Evolutionary conservation across 2,888 invertebrate species (phyloP).

Genomic region (Rotaria magnacalcarata): DNA sequence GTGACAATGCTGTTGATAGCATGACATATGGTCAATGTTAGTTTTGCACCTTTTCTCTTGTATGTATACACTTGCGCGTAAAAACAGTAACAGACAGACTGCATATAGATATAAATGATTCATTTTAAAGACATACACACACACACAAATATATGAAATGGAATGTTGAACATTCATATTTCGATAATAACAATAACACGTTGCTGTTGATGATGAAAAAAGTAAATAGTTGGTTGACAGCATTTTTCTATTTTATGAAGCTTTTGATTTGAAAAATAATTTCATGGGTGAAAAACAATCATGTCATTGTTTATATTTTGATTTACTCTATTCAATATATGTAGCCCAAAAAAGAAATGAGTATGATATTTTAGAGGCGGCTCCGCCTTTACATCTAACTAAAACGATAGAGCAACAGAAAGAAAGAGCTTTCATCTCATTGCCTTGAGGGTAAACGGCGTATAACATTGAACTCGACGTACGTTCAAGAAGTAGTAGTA

Average conservation of each 20-base stretch:
- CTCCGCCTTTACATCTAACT: conserved; percentile 16
- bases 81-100: conserved; percentile 17
- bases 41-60: conserved; percentile 19
- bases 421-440: conserved; percentile 2
- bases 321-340: not conserved
- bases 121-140: not conserved
- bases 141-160: too few species aligned
- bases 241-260: not conserved
- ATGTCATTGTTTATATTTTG: not conserved
- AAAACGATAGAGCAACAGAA: not conserved
- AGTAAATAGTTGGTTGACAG: conserved; percentile 10
- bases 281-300: not conserved
- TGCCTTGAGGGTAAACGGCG: not conserved
- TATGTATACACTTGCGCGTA: not conserved
- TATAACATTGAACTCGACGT: not conserved
- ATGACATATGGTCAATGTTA: conserved; percentile 29
- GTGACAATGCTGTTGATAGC: not conserved
- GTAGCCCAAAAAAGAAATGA: not conserved
- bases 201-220: conserved; percentile 18
- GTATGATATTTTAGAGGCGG: conserved; percentile 3
- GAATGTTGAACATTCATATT: conserved; percentile 2
- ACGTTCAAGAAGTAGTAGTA: conserved; percentile 16
- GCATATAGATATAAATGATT: not conserved
- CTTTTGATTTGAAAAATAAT: not conserved
- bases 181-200: not conserved